phyloP scores from a whole-genome alignment of 2,113 vertebrate species.

The Phycodurus eques region DNA sequence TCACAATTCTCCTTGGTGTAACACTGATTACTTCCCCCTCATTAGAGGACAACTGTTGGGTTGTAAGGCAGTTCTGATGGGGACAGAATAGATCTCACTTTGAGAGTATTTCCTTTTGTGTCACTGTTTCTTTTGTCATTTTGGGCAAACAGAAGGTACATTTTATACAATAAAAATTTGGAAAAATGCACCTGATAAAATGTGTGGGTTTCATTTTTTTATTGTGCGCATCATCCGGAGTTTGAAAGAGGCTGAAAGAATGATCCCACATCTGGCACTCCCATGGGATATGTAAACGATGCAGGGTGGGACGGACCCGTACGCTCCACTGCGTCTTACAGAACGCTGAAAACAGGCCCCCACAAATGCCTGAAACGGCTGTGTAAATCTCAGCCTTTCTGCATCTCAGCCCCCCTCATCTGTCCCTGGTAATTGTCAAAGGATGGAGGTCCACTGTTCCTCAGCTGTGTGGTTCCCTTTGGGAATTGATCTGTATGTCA shows the following conservation, averaged over 20 bases:
- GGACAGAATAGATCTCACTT: constrained; percentile 28
- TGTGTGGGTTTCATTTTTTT: constrained; percentile 5
- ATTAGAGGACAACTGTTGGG: constrained; percentile 71
- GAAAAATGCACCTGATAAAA: neutral
- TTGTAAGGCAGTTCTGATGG: constrained; percentile 49
- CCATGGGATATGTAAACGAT: constrained; percentile 65
- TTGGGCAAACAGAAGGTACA: constrained; percentile 2
- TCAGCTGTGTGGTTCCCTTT: constrained; percentile 38
- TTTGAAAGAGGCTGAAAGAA: constrained; percentile 58
- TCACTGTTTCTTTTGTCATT: constrained; percentile 24
- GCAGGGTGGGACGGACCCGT: constrained; percentile 52
- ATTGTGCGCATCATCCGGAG: neutral
- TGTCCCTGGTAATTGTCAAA: constrained; percentile 14
- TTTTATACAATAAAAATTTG: neutral
- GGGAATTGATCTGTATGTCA: constrained; percentile 6
- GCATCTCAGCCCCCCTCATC: constrained; percentile 4
- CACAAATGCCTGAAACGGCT: constrained; percentile 51
- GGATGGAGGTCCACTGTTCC: constrained; percentile 33
- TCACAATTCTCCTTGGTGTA: constrained; percentile 63
- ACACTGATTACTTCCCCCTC: constrained; percentile 74
- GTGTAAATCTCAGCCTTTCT: constrained; percentile 53
- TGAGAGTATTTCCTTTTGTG: constrained; percentile 21
- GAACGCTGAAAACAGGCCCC: constrained; percentile 48
- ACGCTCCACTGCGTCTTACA: constrained; percentile 67
- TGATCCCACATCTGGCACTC: constrained; percentile 72